Base-by-base conservation (phyloP, 2,113 vertebrate genomes). In the Ondatra zibethicus region DNA sequence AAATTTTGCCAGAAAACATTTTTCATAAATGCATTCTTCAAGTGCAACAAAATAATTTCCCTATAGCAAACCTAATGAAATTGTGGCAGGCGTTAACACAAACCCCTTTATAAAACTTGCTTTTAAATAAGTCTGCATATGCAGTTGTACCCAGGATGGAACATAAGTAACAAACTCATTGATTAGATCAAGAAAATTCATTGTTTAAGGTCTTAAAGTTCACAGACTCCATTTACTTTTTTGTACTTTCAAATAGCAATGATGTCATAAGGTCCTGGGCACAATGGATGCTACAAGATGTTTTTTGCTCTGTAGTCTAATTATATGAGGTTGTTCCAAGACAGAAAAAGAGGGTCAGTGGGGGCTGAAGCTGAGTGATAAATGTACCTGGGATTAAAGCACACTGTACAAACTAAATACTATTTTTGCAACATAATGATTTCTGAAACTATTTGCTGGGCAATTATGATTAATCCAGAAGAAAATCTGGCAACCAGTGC, bases 381-480 rank as follows among this genome's bases (percentile, higher is more conserved):
- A 97, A 87, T 91, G 84, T 36, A 45, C n/a, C 91, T 86, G 39
- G 72, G 9, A 90, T 91, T 93, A 82, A 94, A 94, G 84, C 25
- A 86, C 52, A 90, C 16, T 65, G 39, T 77, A 89, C 21, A 94
- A 97, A 93, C 17, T 45, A 94, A 96, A 92, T 84, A 93, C 76
- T 94, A 81, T 88, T 97, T 97, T 96, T 97, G 80, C 39, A 95
- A 65, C 50, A 23, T 94, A 95, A 91, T 95, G 86, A 92, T 93
- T 96, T 97, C 93, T 87, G 0, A 91, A 91, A 96, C 81, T 50
- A 89, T 90, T 97, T 94, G 3, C 95, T 95, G 39, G 84, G 65
- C 95, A 96, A 94, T 98, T 95, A 95, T 94, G 92, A 97, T 93
- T 96, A 96, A 97, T 93, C 63, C 92, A 93, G 96, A 94, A 73